Evolutionary conservation across 2,888 invertebrate species (phyloP), one percentile per base, ranked within the genome.

Genomic region (Andrena trimmerana): DNA sequence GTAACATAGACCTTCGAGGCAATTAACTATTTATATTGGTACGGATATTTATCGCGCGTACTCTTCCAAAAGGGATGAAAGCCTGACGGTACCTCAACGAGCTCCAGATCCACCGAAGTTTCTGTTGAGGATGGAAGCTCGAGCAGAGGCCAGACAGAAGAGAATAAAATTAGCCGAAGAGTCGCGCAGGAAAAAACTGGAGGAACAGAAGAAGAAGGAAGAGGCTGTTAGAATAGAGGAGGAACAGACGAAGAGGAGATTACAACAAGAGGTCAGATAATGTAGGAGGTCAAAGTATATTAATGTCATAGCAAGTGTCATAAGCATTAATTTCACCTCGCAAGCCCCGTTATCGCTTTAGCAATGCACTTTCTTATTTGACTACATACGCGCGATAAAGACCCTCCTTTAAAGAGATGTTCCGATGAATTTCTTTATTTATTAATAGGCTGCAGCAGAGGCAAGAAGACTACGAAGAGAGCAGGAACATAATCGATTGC

Each of bases 81-180:
- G 82, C 16, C 65, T 90, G 20, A 75, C 81, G 16, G 88, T 86
- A 62, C 81, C 87, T 8, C 85, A 90, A 31, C 82, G 80, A 72
- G 76, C 90, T 3, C 87, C 90, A 27, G 91, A 87, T 73, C 91
- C 92, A 52, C 97, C 97, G 2, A 96, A 96, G 91, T 96, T 97
- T 91, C 91, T 97, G 62, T 95, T 96, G 91, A 95, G 96, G 92
- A 97, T 97, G 97, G 96, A 97, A 90, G 96, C 96, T 76, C 95
- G 97, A 80, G 97, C 97, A 0, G 93, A 96, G 57, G 96, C 96
- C 86, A 95, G 97, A 54, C 96, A 94, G 57, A 90, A 94, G 84
- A 93, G 94, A 78, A 86, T 92, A 52, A 91, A 93, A 75, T 90
- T 93, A 72, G 90, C 94, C 7, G 94, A 95, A 71, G 92, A 92